Percentiles rank a stretch among this genome's conserved stretches.
These are phyloP conservation scores for Alethe castanea DNA, from an alignment of 2,113 vertebrate species.

Conservation along the genomic window DNA sequence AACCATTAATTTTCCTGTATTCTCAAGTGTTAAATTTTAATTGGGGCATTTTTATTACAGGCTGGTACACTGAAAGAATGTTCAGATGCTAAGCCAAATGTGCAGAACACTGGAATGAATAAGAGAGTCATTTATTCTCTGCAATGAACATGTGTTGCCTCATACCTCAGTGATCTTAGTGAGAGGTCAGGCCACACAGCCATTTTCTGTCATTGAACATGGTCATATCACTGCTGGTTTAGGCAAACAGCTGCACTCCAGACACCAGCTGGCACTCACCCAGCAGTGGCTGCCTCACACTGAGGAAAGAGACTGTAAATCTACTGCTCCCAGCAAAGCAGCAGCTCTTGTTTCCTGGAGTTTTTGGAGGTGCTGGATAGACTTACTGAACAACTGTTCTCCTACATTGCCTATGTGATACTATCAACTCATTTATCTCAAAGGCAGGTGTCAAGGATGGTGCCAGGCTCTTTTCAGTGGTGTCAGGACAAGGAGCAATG, in stretches of 20 bases:
- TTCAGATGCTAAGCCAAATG: not conserved
- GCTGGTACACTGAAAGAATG: not conserved
- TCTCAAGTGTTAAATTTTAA: constrained; percentile 49
- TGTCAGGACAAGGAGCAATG: not conserved
- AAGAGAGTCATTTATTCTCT: not conserved
- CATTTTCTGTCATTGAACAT: not conserved
- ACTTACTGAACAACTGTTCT: not conserved
- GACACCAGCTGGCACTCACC: not conserved
- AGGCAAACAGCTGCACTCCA: not conserved
- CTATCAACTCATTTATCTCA: not conserved
- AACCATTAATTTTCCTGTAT: constrained; percentile 13
- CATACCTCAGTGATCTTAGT: not conserved
- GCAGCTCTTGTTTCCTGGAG: not conserved
- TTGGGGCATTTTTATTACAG: constrained; percentile 17
- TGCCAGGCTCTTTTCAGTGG: not conserved
- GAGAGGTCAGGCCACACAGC: not conserved
- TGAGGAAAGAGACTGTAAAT: not conserved
- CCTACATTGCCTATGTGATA: not conserved
- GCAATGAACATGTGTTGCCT: not conserved
- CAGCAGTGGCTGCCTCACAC: not conserved
- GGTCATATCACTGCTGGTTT: not conserved
- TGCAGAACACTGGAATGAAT: not conserved
- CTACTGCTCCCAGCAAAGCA: not conserved
- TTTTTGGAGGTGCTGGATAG: not conserved
- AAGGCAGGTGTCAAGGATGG: not conserved